These are phyloP conservation scores for Lanius ludovicianus DNA, from an alignment of 2,113 vertebrate genomes.

Conservation along the genomic window DNA sequence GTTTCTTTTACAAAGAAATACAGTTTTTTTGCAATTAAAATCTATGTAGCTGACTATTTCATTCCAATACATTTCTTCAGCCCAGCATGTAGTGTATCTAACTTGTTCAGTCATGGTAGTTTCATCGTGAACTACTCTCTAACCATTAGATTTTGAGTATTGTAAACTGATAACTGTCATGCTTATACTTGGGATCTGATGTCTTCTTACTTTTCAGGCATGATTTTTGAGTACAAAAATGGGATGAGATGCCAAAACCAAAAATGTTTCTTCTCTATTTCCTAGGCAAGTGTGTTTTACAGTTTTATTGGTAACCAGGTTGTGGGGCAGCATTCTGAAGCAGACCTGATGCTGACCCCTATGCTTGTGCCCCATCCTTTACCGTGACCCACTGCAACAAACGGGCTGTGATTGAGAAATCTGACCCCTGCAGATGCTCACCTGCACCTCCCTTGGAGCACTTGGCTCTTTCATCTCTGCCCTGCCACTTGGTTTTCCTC, in stretches of 20 bases:
- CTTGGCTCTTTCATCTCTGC: neutral
- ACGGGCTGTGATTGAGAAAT: neutral
- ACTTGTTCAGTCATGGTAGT: neutral
- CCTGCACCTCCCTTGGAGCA: neutral
- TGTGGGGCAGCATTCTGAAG: neutral
- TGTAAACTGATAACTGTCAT: neutral
- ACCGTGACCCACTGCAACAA: neutral
- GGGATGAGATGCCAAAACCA: neutral
- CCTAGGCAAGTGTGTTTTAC: neutral
- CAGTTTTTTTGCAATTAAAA: neutral
- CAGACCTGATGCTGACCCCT: neutral
- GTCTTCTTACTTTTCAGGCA: neutral
- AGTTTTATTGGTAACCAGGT: neutral
- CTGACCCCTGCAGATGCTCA: neutral
- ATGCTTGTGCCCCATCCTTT: neutral
- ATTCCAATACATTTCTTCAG: neutral
- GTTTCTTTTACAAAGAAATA: neutral
- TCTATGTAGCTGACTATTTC: neutral
- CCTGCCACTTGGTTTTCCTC: neutral
- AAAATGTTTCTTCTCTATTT: neutral
- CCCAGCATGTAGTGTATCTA: neutral
- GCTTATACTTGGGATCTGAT: neutral
- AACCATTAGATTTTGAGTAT: neutral
- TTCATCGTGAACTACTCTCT: neutral
- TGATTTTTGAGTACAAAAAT: neutral